phyloP scores from a whole-genome alignment of 2,113 vertebrate genomes.

The Hemichromis elongatus region DNA sequence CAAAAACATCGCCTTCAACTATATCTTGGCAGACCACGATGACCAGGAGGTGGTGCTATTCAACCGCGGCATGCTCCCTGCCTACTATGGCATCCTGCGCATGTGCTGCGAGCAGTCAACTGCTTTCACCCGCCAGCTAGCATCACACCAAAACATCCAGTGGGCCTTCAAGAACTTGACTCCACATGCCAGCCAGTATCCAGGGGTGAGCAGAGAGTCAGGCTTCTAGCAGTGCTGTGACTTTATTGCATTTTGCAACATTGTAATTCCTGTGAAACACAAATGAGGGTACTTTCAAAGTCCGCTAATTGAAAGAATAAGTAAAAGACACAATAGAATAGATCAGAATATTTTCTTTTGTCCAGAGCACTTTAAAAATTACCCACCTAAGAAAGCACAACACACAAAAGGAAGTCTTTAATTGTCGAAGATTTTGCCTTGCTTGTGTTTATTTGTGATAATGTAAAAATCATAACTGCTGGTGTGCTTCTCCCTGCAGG shows the following conservation, averaged over 20 bases:
- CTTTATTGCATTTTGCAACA: not conserved
- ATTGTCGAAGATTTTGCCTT: not conserved
- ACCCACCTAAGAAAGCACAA: not conserved
- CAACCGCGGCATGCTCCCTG: conserved; percentile 97
- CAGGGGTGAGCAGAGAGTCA: conserved; percentile 79
- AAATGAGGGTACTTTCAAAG: not conserved
- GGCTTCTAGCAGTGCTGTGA: not conserved
- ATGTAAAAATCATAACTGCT: not conserved
- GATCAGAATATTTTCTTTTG: not conserved
- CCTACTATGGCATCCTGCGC: conserved; percentile 97
- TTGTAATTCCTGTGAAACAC: not conserved
- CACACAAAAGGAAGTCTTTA: not conserved
- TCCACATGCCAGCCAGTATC: conserved; percentile 98
- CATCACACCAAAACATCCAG: conserved; percentile 99
- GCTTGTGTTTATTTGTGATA: not conserved
- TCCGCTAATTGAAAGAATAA: too few relatives aligned
- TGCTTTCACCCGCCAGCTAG: conserved; percentile 91
- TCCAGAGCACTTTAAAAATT: not conserved
- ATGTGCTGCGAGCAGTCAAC: conserved; percentile 97
- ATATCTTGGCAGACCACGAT: conserved; percentile 98
- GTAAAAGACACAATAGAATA: too few relatives aligned
- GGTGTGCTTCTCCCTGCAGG: conserved; percentile 69
- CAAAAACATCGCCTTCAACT: conserved; percentile 99
- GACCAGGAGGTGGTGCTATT: conserved; percentile 99
- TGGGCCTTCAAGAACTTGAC: conserved; percentile 99